Evolutionary conservation across 1,140 invertebrate genomes (phyloP).

Genomic region (Stegodyphus mimosarum): DNA sequence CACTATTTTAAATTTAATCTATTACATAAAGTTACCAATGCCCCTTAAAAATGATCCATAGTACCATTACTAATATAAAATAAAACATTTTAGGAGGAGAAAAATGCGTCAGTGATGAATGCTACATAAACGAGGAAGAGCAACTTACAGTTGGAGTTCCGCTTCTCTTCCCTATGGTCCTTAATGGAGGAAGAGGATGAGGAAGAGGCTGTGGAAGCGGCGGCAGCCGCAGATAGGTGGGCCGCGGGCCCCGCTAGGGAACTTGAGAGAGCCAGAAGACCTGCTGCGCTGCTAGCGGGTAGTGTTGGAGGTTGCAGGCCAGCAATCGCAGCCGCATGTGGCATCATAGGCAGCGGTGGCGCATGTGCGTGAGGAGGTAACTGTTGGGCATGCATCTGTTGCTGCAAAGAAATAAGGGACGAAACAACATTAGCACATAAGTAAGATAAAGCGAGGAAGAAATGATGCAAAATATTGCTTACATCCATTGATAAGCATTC

Average conservation of each 20-base stretch:
- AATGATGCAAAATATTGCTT: background rate
- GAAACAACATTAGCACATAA: no score
- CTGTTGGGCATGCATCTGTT: slow-evolving; percentile 93
- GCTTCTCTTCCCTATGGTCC: slow-evolving; percentile 57
- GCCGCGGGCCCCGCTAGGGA: slow-evolving; percentile 48
- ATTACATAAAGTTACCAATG: no score
- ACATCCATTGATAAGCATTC: background rate
- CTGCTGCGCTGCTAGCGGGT: slow-evolving; percentile 65
- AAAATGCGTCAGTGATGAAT: background rate
- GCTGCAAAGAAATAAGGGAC: slow-evolving; percentile 67
- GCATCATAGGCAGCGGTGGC: slow-evolving; percentile 76
- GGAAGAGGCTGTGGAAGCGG: slow-evolving; percentile 51
- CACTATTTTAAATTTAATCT: no score
- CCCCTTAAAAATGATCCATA: no score
- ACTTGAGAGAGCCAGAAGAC: slow-evolving; percentile 66
- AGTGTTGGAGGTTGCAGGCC: slow-evolving; percentile 61
- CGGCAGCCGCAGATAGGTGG: slow-evolving; percentile 38
- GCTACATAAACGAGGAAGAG: background rate
- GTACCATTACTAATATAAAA: no score
- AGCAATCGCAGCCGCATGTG: slow-evolving; percentile 71
- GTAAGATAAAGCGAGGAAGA: background rate
- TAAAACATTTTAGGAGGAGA: background rate
- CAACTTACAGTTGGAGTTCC: slow-evolving; percentile 52
- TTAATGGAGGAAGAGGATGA: slow-evolving; percentile 57
- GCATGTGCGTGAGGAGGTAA: slow-evolving; percentile 80